phyloP scores from a whole-genome alignment of 2,113 vertebrate genomes.

The Ahaetulla prasina region DNA sequence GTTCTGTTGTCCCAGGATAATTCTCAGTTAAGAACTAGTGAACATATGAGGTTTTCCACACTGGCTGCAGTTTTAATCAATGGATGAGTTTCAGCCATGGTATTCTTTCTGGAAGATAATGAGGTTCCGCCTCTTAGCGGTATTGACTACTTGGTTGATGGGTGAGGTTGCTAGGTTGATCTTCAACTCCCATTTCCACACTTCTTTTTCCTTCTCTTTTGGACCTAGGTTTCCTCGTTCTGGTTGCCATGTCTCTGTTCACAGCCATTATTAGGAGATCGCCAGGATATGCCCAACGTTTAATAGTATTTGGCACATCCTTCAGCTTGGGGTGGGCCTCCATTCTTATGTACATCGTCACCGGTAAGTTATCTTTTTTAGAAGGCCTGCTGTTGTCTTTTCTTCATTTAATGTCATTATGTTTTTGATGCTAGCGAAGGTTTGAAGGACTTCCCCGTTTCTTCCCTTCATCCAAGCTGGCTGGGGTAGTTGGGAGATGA shows the following conservation, averaged over 20 bases:
- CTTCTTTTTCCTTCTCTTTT: not conserved
- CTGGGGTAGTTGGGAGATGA: not conserved
- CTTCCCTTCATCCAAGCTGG: not conserved
- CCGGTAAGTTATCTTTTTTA: not conserved
- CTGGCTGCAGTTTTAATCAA: not conserved
- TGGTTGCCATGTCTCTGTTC: conserved; percentile 1
- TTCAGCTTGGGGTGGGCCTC: not conserved
- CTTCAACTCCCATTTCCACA: not conserved
- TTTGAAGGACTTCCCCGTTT: not conserved
- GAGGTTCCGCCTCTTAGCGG: not conserved
- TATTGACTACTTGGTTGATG: not conserved
- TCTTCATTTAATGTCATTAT: not conserved
- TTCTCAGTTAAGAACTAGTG: not conserved
- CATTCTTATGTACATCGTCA: not conserved
- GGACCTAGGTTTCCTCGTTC: not conserved
- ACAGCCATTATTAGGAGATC: not conserved
- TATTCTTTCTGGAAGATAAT: not conserved
- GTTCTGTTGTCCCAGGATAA: not conserved
- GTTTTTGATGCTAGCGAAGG: not conserved
- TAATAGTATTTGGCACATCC: not conserved
- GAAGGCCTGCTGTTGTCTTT: not conserved
- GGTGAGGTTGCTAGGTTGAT: not conserved
- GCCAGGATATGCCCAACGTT: rapidly evolving
- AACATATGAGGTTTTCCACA: not conserved
- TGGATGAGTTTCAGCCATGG: not conserved